Evolutionary conservation across 2,113 vertebrate genomes (phyloP), one percentile per base, ranked within the genome.

Genomic region (Aix galericulata): DNA sequence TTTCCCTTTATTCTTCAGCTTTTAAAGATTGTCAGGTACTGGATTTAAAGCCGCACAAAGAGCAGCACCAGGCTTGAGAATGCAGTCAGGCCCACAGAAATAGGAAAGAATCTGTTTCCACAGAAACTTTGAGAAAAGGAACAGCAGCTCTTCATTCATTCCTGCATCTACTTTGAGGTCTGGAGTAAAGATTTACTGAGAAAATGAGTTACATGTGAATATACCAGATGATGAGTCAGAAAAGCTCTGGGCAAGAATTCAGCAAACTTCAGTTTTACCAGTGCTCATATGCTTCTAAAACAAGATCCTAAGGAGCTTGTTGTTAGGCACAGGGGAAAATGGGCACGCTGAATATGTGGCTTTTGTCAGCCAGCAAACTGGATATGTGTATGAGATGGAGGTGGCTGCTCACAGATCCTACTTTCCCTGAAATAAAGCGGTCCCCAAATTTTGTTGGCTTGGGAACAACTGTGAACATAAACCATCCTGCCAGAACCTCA

Each of bases 171-270:
- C 74, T 76, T 78, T 91, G 86, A 91, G 90, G 66, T 82, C 80
- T 92, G 82, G 73, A 96, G 66, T 91, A 94, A 92, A 92, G 90
- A 92, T 90, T 89, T 92, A 67, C 58, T 92, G 58, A 84, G 58
- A 92, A 95, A 93, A 93, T 46, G 2, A 95, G 66, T 91, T 94
- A 91, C 40, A 79, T 84, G 69, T 86, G 88, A 94, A 84, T 93
- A 89, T 73, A 93, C 27, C 73, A 94, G 85, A 93, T 89, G 90
- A 96, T 81, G 88, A 95, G 53, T 93, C 83, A 94, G 88, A 94
- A 93, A 82, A 96, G 53, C 80, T 95, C 74, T 79, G 86, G 86
- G 88, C 73, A 89, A 84, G 76, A 92, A 91, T 93, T 96, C 94
- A 94, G 88, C 36, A 95, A 94, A 84, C 21, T 73, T 96, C 77